Evolutionary conservation across 2,888 invertebrate genomes (phyloP).

Genomic region (Lepidocyrtoides sp.): DNA sequence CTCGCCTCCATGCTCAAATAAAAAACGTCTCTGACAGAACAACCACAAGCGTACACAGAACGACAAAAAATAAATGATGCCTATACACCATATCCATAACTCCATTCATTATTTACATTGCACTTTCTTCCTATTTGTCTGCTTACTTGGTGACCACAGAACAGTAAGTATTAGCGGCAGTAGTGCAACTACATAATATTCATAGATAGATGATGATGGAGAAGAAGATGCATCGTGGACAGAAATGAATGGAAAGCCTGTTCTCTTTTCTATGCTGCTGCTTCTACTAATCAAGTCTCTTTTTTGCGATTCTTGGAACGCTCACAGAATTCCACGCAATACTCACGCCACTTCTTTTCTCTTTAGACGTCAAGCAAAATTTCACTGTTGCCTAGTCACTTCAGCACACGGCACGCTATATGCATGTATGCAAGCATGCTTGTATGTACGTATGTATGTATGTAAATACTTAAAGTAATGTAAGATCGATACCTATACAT

Average conservation of each 20-base stretch:
- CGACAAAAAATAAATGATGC: neutral
- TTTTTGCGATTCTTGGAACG: conserved; percentile 6
- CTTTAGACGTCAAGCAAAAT: neutral
- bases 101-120: neutral
- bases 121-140: neutral
- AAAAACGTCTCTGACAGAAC: neutral
- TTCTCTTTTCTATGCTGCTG: neutral
- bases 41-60: neutral
- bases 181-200: neutral
- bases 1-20: neutral
- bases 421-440: neutral
- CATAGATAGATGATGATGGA: neutral
- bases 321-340: neutral
- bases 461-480: neutral
- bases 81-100: neutral
- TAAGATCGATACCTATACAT: conserved; percentile 48
- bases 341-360: neutral
- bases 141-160: neutral
- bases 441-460: neutral
- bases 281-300: neutral
- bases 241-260: no score
- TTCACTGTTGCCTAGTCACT: neutral
- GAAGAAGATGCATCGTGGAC: neutral
- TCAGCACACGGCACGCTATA: neutral
- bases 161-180: no score